These are phyloP conservation scores for Taphrorychus bicolor DNA, from an alignment of 2,888 invertebrate genomes.

Conservation along the genomic window DNA sequence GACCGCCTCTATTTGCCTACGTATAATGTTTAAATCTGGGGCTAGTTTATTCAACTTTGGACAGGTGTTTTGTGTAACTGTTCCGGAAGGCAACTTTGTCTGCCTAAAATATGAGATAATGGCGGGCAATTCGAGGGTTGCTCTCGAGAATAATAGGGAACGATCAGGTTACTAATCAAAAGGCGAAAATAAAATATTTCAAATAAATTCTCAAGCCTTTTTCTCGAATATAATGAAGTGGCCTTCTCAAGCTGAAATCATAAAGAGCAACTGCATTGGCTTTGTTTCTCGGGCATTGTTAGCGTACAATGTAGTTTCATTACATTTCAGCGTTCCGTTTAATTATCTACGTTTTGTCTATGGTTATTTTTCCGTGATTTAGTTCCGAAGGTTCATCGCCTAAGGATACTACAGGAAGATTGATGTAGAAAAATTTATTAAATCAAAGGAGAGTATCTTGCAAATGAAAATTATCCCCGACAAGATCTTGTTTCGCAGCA, in stretches of 20 bases:
- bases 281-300: slow-evolving; percentile 25
- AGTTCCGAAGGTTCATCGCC: neutral
- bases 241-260: slow-evolving; percentile 14
- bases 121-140: neutral
- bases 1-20: neutral
- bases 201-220: neutral
- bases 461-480: neutral
- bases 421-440: neutral
- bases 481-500: neutral
- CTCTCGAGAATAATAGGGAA: neutral
- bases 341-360: slow-evolving; percentile 19
- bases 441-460: neutral
- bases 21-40: neutral
- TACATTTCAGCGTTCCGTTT: slow-evolving; percentile 21
- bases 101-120: neutral
- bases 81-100: neutral
- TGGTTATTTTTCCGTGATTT: neutral
- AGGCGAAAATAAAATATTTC: slow-evolving; percentile 17
- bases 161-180: neutral
- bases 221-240: slow-evolving; percentile 12
- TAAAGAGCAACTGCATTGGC: slow-evolving; percentile 14
- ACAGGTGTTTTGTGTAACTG: neutral
- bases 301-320: slow-evolving; percentile 22
- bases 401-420: neutral
- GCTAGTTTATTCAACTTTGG: neutral